Evolutionary conservation across 1,140 invertebrate species (phyloP).

Genomic region (Drosophila pandora): DNA sequence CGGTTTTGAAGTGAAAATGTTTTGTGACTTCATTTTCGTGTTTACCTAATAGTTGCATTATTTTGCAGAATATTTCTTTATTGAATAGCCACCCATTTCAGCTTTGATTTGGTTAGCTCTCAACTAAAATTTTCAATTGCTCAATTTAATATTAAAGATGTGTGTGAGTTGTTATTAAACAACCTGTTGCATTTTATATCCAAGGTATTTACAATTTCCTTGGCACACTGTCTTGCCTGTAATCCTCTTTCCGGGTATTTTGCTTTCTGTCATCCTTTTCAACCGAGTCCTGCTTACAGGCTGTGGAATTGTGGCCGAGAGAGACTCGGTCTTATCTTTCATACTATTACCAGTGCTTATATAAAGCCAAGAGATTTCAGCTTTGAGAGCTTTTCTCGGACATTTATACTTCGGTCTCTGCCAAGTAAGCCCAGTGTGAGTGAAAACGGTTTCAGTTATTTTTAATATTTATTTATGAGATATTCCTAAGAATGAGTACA

Average conservation of each 20-base stretch:
- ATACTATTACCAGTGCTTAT: constrained; percentile 57
- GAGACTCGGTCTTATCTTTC: constrained; percentile 13
- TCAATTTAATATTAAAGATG: too few species aligned
- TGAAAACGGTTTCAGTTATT: constrained; percentile 31
- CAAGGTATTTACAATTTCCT: constrained; percentile 1
- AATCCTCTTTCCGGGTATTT: not conserved
- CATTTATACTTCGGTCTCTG: constrained; percentile 39
- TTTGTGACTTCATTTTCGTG: not conserved
- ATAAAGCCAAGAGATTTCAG: constrained; percentile 53
- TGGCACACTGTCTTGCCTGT: not conserved
- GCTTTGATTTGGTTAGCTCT: too few species aligned
- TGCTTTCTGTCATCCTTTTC: not conserved
- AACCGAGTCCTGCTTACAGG: constrained; percentile 12
- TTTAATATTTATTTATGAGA: constrained; percentile 66
- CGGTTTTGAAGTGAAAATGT: not conserved
- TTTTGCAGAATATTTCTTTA: not conserved
- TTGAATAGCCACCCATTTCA: too few species aligned
- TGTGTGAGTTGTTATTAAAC: not conserved
- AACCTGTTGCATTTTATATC: constrained; percentile 1
- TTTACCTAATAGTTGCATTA: not conserved
- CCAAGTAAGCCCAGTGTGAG: constrained; percentile 53
- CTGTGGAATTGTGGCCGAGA: constrained; percentile 20
- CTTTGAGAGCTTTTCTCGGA: constrained; percentile 26
- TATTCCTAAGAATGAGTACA: constrained; percentile 1
- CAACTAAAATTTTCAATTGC: too few species aligned